Base-by-base conservation (phyloP, 1,140 invertebrate species). In the Yoshiicerus persimilis region DNA sequence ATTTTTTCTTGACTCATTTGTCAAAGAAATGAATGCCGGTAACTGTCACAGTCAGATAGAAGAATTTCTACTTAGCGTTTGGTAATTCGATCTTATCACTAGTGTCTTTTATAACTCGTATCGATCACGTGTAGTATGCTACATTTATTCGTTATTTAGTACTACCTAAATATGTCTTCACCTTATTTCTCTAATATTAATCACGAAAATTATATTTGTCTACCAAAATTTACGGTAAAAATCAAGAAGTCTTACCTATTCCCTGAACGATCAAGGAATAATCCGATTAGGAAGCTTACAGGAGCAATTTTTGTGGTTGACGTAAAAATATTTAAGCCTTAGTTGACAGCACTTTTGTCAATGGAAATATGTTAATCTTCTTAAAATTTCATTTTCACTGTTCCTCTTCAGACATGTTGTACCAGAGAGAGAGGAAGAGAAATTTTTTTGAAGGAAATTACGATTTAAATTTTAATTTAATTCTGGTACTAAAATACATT, bases 261-360 rank as follows among this genome's bases (percentile, higher is more conserved):
- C 90, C 90, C 89, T 89, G 90, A 90, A 11, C 84, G 77, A 83
- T 91, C 89, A 66, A 90, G 90, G 90, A 91, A 91, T 87, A 91
- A 88, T 84, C 90, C 90, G 90, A 91, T 89, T 13, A 90, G 86
- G 56, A 91, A 91, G 66, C 86, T 89, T 64, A 91, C 89, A 80
- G 90, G 90, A 34, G 89, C 88, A 64, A 90, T 89, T 75, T 86
- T 88, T 36, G 83, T n/a, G 39, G n/a, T n/a, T n/a, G 38, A 41
- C n/a, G 34, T 39, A 36, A 11, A 38, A 13, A 41, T 34, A 34
- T n/a, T n/a, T n/a, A n/a, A 23, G 38, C 77, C 34, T 39, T 39
- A 38, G 0, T 2, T 20, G 20, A 83, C 20, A 70, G 25, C 4
- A 13, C 25, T 4, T 4, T 70, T 2, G 13, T 4, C 8, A 70